phyloP scores from a whole-genome alignment of 2,888 invertebrate species.

The Melikaiella ostensackeni region DNA sequence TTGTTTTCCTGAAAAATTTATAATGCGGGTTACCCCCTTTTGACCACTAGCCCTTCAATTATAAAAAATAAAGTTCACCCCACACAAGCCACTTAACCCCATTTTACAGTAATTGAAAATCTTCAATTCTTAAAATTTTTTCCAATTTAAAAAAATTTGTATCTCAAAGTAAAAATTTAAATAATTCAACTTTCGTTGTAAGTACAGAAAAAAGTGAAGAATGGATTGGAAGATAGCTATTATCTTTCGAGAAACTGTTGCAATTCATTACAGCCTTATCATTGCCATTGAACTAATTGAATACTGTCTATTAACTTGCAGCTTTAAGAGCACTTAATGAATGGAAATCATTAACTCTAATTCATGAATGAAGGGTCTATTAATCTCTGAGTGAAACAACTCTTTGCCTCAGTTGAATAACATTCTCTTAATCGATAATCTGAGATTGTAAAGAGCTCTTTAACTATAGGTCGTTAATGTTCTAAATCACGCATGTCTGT shows the following conservation, averaged over 20 bases:
- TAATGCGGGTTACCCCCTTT: no score
- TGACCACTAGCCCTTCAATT: no score
- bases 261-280: constrained; percentile 8
- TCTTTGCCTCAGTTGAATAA: background rate
- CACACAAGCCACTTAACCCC: no score
- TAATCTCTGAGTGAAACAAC: background rate
- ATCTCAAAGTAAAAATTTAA: no score
- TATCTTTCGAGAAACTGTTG: background rate
- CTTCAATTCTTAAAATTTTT: no score
- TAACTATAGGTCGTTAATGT: constrained; percentile 21
- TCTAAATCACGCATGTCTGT: constrained; percentile 24
- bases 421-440: constrained; percentile 13
- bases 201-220: background rate
- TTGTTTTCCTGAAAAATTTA: no score
- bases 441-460: constrained; percentile 25
- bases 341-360: constrained; percentile 35
- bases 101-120: no score
- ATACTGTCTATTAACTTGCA: background rate
- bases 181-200: no score
- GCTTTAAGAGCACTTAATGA: background rate
- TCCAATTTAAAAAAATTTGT: no score
- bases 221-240: background rate
- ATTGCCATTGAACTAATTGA: background rate
- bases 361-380: background rate
- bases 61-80: no score